Base-by-base conservation (phyloP, 1,140 invertebrate species). In the Pachyrhynchus sulphureomaculatus region DNA sequence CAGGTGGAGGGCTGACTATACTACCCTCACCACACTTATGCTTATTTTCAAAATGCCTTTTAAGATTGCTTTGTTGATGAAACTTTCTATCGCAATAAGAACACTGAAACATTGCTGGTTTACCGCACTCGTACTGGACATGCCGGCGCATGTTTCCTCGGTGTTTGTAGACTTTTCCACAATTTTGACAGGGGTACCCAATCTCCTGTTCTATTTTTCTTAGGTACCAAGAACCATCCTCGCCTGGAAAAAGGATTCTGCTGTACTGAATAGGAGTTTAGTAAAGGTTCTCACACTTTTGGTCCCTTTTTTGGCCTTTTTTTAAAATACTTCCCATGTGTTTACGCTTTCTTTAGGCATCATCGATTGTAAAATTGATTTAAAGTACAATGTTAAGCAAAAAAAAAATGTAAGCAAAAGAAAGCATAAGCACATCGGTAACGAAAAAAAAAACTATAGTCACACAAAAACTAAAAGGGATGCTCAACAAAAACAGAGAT, bases 151-250 rank as follows among this genome's bases (percentile, higher is more conserved):
- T 77, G 73, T 74, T 79, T 78, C 79, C 79, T 56, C 77, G 79
- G 59, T 81, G 78, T 61, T 80, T 81, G 73, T 84, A 83, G 55
- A 75, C 66, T 55, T 73, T 77, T 24, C 71, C 71, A 65, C 79
- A 81, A 29, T 73, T 73, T 47, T 20, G 53, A 62, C 79, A 80
- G 21, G 74, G 77, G 66, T 80, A 80, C 15, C 71, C 70, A 66
- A 73, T 71, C 33, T 68, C 70, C 12, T 65, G 64, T 54, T 70
- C 70, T 45, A 66, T 67, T 41, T 72, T 65, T 37, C 60, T 55
- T 47, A 70, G 67, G 68, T 64, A 69, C 70, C 70, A 72, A 66
- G 65, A 66, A 53, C 60, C 56, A 60, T 62, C 67, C 45, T 68
- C 61, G 39, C 72, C 72, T 73, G 69, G 69, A 73, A 73, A 73